These are phyloP conservation scores for Carettochelys insculpta DNA, from an alignment of 2,113 vertebrate species.

Conservation along the genomic window DNA sequence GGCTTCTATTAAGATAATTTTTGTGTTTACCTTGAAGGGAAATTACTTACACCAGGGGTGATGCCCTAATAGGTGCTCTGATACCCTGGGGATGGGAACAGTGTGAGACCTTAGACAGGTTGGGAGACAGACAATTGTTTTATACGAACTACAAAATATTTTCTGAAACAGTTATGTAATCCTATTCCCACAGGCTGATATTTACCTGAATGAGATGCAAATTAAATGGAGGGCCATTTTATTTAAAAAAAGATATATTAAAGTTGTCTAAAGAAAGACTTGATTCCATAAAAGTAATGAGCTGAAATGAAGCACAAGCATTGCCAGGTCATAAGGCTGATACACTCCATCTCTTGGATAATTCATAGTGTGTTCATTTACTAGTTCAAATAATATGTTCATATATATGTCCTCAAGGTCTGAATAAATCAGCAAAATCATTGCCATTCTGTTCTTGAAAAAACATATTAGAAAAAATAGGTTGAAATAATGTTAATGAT, in stretches of 20 bases:
- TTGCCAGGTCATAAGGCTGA: neutral
- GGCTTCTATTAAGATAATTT: neutral
- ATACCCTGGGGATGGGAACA: neutral
- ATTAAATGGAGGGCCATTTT: neutral
- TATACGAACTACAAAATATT: neutral
- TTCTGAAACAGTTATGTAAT: neutral
- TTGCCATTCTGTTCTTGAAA: neutral
- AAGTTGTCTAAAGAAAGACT: neutral
- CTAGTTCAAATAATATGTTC: neutral
- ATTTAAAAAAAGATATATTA: neutral
- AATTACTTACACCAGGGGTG: neutral
- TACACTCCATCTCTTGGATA: neutral
- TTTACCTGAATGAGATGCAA: neutral
- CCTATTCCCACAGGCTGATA: neutral
- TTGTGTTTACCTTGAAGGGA: neutral
- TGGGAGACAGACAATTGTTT: neutral
- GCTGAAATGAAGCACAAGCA: neutral
- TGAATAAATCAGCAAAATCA: neutral
- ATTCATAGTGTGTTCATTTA: neutral
- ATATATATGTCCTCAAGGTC: neutral
- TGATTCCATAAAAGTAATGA: neutral
- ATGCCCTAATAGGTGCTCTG: neutral
- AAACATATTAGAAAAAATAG: neutral
- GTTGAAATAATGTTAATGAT: neutral
- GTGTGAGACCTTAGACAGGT: neutral